Evolutionary conservation across 2,797 vertebrate genomes (phyloP).

Genomic region (Cheirogaleus major): DNA sequence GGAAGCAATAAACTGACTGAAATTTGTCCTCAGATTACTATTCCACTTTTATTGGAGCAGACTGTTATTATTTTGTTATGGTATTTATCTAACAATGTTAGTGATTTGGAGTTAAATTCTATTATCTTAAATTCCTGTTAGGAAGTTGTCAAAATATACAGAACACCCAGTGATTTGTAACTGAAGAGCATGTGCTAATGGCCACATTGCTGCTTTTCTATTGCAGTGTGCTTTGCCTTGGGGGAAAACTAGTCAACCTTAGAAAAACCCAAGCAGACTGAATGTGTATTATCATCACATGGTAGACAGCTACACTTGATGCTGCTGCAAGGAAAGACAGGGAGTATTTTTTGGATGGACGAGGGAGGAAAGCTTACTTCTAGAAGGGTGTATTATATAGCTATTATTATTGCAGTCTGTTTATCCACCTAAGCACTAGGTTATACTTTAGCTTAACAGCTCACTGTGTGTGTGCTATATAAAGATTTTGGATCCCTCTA

Average conservation of each 20-base stretch:
- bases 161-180: neutral
- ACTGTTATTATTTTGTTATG: conserved; percentile 51
- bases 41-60: conserved; percentile 37
- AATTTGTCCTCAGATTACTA: conserved; percentile 54
- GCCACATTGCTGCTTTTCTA: neutral
- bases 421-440: neutral
- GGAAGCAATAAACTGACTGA: conserved; percentile 29
- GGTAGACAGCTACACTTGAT: neutral
- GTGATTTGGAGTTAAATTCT: conserved; percentile 56
- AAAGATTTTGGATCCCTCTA: neutral
- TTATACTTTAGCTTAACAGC: neutral
- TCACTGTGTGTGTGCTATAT: neutral
- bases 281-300: neutral
- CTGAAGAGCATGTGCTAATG: neutral
- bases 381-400: neutral
- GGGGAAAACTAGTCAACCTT: neutral
- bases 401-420: neutral
- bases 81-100: conserved; percentile 35
- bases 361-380: neutral
- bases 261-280: neutral
- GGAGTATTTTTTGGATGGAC: neutral
- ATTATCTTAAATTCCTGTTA: conserved; percentile 49
- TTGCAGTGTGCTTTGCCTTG: neutral
- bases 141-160: conserved; percentile 15
- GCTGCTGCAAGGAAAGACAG: neutral